Evolutionary conservation across 2,888 invertebrate species (phyloP), one percentile per base, ranked within the genome.

Genomic region (Neoitamus cyanurus): DNA sequence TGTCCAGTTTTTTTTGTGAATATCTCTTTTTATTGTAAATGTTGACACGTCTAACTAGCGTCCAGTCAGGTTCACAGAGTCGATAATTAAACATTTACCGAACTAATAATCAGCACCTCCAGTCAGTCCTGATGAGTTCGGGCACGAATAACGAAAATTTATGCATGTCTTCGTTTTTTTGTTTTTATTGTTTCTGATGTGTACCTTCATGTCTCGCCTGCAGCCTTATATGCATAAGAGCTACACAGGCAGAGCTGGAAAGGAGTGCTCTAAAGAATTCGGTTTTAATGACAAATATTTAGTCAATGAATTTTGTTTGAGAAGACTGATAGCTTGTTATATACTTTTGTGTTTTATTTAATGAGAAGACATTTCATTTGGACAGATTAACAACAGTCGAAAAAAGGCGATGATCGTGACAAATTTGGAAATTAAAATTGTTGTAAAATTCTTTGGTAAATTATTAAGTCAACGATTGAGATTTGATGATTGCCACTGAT

Each of bases 81-180:
- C 75, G n/a, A 25, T 42, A 42, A 75, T 75, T 75, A 37, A 75
- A 75, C 25, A 75, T 75, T 75, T 75, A 46, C 75, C 11, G 34
- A 75, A 75, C 75, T 75, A 75, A 75, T 75, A 75, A 75, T 75
- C 75, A 75, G 42, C 42, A 75, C 42, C 15, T 42, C 3, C 9
- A 20, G 11, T 11, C 25, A 25, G 20, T 25, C 9, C 75, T 37
- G n/a, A 42, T 9, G 42, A 28, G 75, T 36, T 75, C 75, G 42
- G 37, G 34, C 75, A 25, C 11, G 28, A 37, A n/a, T 31, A 69
- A 20, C 25, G 20, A 75, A 75, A 42, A 75, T 75, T 37, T 20
- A 20, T 48, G 15, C 1, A 48, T 48, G 3, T 48, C 6, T 48
- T 58, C 25, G 20, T 7, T 58, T 7, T 58, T 58, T 58, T 58